Evolutionary conservation across 2,113 vertebrate genomes (phyloP).

Genomic region (Camelus bactrianus): DNA sequence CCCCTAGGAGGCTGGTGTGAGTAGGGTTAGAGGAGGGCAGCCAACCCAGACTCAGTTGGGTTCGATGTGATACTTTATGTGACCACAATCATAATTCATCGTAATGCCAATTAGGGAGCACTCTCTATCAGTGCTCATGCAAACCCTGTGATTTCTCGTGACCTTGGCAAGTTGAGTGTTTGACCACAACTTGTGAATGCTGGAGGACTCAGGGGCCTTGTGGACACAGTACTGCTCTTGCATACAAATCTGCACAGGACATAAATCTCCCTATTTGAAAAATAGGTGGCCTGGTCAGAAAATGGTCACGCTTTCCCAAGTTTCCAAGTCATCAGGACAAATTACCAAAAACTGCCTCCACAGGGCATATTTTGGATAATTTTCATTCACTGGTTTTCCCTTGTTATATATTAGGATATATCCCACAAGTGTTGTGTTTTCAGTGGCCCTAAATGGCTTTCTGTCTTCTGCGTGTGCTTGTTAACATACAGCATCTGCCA

Average conservation of each 20-base stretch:
- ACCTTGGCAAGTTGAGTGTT: conserved; percentile 66
- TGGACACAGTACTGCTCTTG: not conserved
- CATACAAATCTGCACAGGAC: conserved; percentile 40
- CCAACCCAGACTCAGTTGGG: conserved; percentile 52
- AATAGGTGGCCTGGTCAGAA: conserved; percentile 48
- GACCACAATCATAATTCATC: conserved; percentile 63
- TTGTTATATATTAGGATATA: conserved; percentile 1
- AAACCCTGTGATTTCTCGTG: conserved; percentile 64
- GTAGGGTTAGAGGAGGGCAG: conserved; percentile 15
- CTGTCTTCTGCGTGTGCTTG: conserved; percentile 42
- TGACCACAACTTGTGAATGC: conserved; percentile 58
- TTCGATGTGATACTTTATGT: conserved; percentile 40
- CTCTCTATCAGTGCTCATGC: not conserved
- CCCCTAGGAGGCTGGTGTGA: not conserved
- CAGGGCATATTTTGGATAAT: conserved; percentile 53
- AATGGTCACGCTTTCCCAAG: conserved; percentile 38
- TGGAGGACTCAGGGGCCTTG: not conserved
- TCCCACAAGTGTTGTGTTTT: not conserved
- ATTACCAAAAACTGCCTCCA: conserved; percentile 43
- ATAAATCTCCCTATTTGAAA: conserved; percentile 18
- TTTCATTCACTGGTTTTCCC: conserved; percentile 41
- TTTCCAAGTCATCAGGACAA: conserved; percentile 59
- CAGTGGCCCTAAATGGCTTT: conserved; percentile 62
- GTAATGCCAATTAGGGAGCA: conserved; percentile 54
- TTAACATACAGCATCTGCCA: conserved; percentile 33